These are phyloP conservation scores for Brachionus rotundiformis DNA, from an alignment of 1,140 invertebrate genomes.

Conservation along the genomic window DNA sequence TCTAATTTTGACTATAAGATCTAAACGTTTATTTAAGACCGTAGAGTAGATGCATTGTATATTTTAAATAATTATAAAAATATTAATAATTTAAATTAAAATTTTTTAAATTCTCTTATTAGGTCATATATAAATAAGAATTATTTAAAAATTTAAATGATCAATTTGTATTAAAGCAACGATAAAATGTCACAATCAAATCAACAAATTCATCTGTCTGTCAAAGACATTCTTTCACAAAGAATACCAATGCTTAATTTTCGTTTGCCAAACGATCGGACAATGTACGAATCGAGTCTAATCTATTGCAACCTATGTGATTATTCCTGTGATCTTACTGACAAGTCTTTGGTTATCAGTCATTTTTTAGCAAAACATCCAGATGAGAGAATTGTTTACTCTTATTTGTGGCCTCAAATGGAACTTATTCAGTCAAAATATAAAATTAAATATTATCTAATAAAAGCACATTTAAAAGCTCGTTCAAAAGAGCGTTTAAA, in stretches of 20 bases:
- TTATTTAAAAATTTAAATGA: background rate
- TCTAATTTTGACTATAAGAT: background rate
- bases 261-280: constrained; percentile 35
- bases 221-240: constrained; percentile 42
- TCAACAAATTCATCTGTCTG: background rate
- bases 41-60: constrained; percentile 43
- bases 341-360: constrained; percentile 32
- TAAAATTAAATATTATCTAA: constrained; percentile 50
- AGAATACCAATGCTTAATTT: constrained; percentile 23
- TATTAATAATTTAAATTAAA: background rate
- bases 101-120: background rate
- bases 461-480: constrained; percentile 45
- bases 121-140: background rate
- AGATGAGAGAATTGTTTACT: constrained; percentile 43
- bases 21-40: background rate
- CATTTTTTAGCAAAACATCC: constrained; percentile 45
- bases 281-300: constrained; percentile 51
- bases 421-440: constrained; percentile 3
- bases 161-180: background rate
- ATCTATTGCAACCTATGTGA: constrained; percentile 49
- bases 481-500: background rate
- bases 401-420: constrained; percentile 47
- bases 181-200: background rate
- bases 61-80: background rate
- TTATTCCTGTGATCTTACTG: constrained; percentile 48